These are phyloP conservation scores for Trematomus bernacchii DNA, from an alignment of 2,797 vertebrate genomes.

Conservation along the genomic window DNA sequence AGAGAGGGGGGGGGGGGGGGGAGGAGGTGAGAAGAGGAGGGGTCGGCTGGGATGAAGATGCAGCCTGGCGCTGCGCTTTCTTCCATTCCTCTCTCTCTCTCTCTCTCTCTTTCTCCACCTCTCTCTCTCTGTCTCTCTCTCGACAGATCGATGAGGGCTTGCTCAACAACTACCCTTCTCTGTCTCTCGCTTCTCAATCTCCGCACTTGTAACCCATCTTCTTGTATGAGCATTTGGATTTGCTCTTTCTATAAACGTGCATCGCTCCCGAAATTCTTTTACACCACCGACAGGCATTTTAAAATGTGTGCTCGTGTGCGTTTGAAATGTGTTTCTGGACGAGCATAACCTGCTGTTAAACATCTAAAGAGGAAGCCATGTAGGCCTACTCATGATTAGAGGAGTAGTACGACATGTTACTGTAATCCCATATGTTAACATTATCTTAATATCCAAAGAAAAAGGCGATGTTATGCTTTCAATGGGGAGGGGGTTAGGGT, in stretches of 20 bases:
- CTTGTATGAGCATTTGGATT: slow-evolving; percentile 26
- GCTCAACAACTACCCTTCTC: slow-evolving; percentile 6
- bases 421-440: slow-evolving; percentile 18
- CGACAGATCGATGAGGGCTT: slow-evolving; percentile 46
- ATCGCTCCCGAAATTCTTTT: too few species aligned
- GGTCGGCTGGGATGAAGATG: slow-evolving; percentile 53
- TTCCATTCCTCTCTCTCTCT: not conserved
- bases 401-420: not conserved
- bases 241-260: not conserved
- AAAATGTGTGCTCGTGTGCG: not conserved
- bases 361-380: not conserved
- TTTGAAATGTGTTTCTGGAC: not conserved
- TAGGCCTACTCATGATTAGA: not conserved
- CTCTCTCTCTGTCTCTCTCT: not conserved
- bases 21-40: slow-evolving; percentile 21
- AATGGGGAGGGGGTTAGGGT: not conserved
- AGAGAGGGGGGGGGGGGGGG: not conserved
- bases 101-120: not conserved
- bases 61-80: slow-evolving; percentile 33
- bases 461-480: not conserved
- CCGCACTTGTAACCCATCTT: slow-evolving; percentile 9
- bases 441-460: not conserved
- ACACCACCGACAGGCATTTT: too few species aligned
- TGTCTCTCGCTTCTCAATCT: not conserved
- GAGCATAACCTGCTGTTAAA: not conserved